Evolutionary conservation across 1,140 invertebrate genomes (phyloP), one percentile per base, ranked within the genome.

Genomic region (Heliconius eleuchia): DNA sequence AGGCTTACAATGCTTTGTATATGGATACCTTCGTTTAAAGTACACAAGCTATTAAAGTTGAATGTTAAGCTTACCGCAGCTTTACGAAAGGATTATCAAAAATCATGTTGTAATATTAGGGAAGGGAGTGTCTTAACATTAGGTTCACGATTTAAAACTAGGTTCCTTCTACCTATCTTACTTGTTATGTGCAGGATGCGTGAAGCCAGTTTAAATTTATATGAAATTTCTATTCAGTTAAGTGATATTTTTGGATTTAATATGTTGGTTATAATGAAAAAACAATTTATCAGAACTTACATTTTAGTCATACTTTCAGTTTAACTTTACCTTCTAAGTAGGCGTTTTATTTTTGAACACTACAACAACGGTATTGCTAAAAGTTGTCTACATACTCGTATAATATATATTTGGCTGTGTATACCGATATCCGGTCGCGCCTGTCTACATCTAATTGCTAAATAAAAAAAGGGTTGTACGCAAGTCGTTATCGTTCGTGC

Each of bases 371-470:
- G 27, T 66, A 66, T 66, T 66, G 60, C 60, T 30, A 66, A 27
- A 27, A 1, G 60, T 27, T 30, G 23, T 23, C 60, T 27, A 66
- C 55, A 27, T 66, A n/a, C 34, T 37, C 34, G 6, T 66, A 46
- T 46, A 46, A 23, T 16, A 11, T 66, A 66, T 30, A 66, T 66
- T 66, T 30, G 23, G 23, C 57, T 82, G 75, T 74, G 77, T 82
- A 83, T 85, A 86, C 88, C 76, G 74, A 80, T 78, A 86, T 92
- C 90, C 90, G 87, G 90, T 88, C 89, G 80, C 89, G 82, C 90
- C 88, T 85, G 87, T 85, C 87, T 86, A 85, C 79, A 80, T 84
- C 83, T 91, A 91, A 91, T 91, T 87, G 82, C 81, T 73, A 81
- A 84, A 80, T 73, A 60, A 85, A 87, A 89, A 86, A 87, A 55